Evolutionary conservation across 1,140 invertebrate genomes (phyloP).

Genomic region (Drosophila watanabei): DNA sequence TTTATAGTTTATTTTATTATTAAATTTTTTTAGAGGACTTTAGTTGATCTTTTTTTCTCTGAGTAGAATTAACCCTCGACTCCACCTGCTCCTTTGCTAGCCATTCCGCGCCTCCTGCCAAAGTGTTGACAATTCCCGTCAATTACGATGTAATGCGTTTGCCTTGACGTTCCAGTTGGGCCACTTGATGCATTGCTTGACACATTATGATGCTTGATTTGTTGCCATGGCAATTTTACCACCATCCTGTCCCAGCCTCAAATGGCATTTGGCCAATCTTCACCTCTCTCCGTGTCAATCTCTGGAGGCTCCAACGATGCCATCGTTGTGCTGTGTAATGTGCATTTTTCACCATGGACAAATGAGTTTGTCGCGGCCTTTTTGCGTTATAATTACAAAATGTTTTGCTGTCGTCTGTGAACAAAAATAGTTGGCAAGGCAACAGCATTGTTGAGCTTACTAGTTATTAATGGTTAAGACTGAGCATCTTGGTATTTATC

Average conservation of each 20-base stretch:
- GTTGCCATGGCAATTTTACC: slow-evolving; percentile 81
- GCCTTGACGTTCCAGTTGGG: slow-evolving; percentile 52
- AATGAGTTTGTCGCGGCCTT: slow-evolving; percentile 82
- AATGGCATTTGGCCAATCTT: slow-evolving; percentile 66
- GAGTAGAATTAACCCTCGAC: background rate
- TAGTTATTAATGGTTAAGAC: slow-evolving; percentile 78
- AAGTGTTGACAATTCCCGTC: slow-evolving; percentile 82
- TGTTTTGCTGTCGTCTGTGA: slow-evolving; percentile 44
- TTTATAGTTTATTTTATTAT: background rate
- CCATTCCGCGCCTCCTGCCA: slow-evolving; percentile 21
- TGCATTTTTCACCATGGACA: slow-evolving; percentile 81
- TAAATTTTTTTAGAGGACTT: background rate
- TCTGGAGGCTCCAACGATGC: slow-evolving; percentile 15
- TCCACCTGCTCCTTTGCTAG: slow-evolving; percentile 1
- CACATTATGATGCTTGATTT: slow-evolving; percentile 84
- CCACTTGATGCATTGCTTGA: slow-evolving; percentile 80
- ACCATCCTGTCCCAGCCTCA: slow-evolving; percentile 63
- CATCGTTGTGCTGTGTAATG: slow-evolving; percentile 53
- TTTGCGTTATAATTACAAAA: slow-evolving; percentile 80
- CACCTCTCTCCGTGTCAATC: slow-evolving; percentile 37
- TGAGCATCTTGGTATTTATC: slow-evolving; percentile 72
- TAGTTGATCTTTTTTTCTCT: background rate
- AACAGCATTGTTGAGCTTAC: slow-evolving; percentile 66
- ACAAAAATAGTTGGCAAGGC: slow-evolving; percentile 67
- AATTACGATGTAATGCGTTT: slow-evolving; percentile 83